Conservation (phyloP, 1,140 invertebrate genomes). For the Laupala kohalensis region DNA sequence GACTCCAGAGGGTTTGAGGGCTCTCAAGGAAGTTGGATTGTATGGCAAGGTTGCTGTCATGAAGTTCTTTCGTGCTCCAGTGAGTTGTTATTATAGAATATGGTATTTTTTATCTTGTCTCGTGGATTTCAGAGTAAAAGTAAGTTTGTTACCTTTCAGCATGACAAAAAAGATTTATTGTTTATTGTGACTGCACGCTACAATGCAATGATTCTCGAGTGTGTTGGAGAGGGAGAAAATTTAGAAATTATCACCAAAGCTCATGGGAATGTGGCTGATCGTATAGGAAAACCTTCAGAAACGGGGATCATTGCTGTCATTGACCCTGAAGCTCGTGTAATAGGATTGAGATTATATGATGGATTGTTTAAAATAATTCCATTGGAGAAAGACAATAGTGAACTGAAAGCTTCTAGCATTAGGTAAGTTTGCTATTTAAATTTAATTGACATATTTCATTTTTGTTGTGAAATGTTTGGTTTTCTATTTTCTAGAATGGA, state of each 20-base stretch:
- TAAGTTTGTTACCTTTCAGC: conserved; percentile 39
- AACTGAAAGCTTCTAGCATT: conserved; percentile 87
- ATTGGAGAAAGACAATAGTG: conserved; percentile 80
- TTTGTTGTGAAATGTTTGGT: not conserved
- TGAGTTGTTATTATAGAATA: conserved; percentile 32
- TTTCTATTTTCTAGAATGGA: conserved; percentile 57
- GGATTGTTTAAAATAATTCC: conserved; percentile 94
- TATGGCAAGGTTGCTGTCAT: conserved; percentile 93
- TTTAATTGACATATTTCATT: conserved; percentile 7
- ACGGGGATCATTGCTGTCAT: conserved; percentile 91
- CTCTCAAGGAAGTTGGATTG: conserved; percentile 89
- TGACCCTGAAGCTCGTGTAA: conserved; percentile 87
- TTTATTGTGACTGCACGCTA: conserved; percentile 88
- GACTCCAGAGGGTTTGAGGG: conserved; percentile 86
- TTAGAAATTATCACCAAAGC: conserved; percentile 91
- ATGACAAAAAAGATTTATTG: conserved; percentile 85
- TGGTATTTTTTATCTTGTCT: not conserved
- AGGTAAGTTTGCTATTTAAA: conserved; percentile 36
- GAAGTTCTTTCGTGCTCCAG: conserved; percentile 82
- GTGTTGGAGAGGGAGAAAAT: conserved; percentile 58
- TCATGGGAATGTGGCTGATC: conserved; percentile 90
- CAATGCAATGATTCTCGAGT: conserved; percentile 96
- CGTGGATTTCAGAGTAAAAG: not conserved
- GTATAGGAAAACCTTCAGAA: conserved; percentile 78
- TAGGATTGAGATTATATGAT: conserved; percentile 91